A percentile compares a stretch with the other conserved stretches of the same genome.
phyloP scores from a whole-genome alignment of 2,797 vertebrate genomes.

The Mormyrus proboscirostris region DNA sequence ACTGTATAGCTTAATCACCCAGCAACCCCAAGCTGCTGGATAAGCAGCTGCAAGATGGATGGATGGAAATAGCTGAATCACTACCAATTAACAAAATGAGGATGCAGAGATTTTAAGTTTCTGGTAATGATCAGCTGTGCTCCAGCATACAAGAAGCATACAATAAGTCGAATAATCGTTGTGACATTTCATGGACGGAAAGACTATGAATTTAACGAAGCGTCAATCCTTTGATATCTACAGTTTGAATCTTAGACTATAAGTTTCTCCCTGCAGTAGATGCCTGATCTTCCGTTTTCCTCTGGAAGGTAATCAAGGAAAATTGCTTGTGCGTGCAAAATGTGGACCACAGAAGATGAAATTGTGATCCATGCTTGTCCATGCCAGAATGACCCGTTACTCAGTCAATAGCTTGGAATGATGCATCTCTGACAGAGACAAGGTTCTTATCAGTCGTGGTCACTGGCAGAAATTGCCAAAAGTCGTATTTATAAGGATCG shows the following conservation, averaged over 20 bases:
- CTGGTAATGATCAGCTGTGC: not conserved
- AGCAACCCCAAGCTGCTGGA: not conserved
- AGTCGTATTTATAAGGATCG: constrained; percentile 47
- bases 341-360: not conserved
- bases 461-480: constrained; percentile 46
- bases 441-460: constrained; percentile 51
- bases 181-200: not conserved
- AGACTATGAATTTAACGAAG: not conserved
- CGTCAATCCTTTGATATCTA: not conserved
- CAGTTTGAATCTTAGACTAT: not conserved
- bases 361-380: constrained; percentile 14
- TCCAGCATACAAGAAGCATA: not conserved
- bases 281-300: not conserved
- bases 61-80: not conserved
- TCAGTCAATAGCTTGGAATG: constrained; percentile 40
- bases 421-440: constrained; percentile 36
- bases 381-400: constrained; percentile 37
- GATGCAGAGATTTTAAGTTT: not conserved
- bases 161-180: not conserved
- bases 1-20: not conserved
- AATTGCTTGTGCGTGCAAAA: not conserved
- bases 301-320: not conserved
- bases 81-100: not conserved
- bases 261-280: not conserved
- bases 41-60: not conserved